phyloP scores from a whole-genome alignment of 2,888 invertebrate species.

The Operophtera brumata region DNA sequence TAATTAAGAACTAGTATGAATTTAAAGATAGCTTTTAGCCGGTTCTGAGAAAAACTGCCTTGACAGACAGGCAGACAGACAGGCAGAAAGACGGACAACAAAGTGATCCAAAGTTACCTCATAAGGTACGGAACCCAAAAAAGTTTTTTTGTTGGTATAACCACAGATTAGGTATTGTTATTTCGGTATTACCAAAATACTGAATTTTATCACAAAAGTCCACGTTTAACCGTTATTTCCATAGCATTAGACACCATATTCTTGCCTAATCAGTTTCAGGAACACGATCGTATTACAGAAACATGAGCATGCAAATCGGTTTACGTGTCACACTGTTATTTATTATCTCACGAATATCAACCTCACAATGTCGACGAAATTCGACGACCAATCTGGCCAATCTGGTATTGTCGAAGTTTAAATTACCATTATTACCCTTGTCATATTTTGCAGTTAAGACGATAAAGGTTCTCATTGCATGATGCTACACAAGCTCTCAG shows the following conservation, averaged over 20 bases:
- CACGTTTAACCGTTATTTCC: background rate
- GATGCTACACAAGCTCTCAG: slow-evolving; percentile 36
- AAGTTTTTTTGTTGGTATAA: no score
- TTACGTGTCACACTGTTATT: slow-evolving; percentile 27
- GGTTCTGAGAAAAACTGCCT: no score
- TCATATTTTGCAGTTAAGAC: background rate
- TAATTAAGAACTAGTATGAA: no score
- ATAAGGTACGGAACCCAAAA: no score
- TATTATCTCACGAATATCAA: slow-evolving; percentile 32
- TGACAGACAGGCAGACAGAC: no score
- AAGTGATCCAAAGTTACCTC: no score
- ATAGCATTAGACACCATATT: slow-evolving; percentile 1
- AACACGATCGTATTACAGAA: slow-evolving; percentile 31
- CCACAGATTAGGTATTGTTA: no score
- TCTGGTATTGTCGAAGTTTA: no score
- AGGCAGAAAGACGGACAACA: no score
- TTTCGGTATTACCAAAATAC: no score
- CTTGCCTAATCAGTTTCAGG: slow-evolving; percentile 24
- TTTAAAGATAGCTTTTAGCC: no score
- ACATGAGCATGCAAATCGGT: slow-evolving; percentile 33
- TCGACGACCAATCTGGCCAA: slow-evolving; percentile 39
- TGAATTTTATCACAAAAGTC: no score
- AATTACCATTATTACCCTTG: background rate
- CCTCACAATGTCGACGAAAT: slow-evolving; percentile 37
- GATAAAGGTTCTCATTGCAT: background rate